Percentiles rank a stretch among this genome's conserved stretches.
phyloP scores from a whole-genome alignment of 2,113 vertebrate species.

The Asarcornis scutulata region DNA sequence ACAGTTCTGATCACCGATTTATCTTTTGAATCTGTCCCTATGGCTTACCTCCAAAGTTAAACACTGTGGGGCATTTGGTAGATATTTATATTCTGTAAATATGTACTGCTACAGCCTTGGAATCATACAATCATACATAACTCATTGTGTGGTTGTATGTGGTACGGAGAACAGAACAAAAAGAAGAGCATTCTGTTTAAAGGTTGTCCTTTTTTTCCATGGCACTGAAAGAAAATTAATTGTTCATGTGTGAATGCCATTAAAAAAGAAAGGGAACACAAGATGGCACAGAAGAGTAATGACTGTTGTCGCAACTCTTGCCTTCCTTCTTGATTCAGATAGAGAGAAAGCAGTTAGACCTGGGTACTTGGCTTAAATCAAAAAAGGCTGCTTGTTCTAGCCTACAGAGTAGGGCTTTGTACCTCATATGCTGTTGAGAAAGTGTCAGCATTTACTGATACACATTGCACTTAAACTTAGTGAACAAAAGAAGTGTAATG shows the following conservation, averaged over 20 bases:
- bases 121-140: no score
- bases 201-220: background rate
- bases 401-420: background rate
- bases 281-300: background rate
- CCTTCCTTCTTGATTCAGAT: background rate
- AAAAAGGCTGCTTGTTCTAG: background rate
- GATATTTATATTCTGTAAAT: background rate
- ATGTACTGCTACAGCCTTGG: fast-evolving
- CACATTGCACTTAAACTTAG: background rate
- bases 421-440: background rate
- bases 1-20: background rate
- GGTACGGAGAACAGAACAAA: background rate
- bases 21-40: background rate
- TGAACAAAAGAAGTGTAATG: background rate
- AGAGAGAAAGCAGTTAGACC: background rate
- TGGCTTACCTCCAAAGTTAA: background rate
- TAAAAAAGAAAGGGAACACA: background rate
- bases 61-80: background rate
- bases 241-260: fast-evolving
- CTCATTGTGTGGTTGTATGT: background rate
- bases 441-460: no score
- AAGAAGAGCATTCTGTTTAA: background rate
- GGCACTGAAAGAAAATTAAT: background rate
- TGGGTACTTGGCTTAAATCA: background rate
- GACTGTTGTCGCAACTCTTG: background rate